A percentile compares a stretch with the other conserved stretches of the same genome.
Conservation (phyloP, 2,888 invertebrate genomes). For the Onthophagus sagittarius region DNA sequence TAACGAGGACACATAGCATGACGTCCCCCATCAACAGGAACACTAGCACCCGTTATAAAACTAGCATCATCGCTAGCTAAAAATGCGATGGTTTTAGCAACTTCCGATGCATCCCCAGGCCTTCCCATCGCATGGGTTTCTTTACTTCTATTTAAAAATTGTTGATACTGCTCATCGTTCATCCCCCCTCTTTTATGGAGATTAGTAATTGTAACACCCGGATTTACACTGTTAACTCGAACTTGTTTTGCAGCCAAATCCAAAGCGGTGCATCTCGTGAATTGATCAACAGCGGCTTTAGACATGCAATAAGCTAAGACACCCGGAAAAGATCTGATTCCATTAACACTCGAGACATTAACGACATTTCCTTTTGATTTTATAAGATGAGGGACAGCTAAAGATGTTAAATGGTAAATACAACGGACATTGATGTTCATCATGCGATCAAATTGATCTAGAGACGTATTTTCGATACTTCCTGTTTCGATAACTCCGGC, state of each 20-base stretch:
- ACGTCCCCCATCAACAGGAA: slow-evolving; percentile 93
- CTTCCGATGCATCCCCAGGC: slow-evolving; percentile 78
- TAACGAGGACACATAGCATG: slow-evolving; percentile 92
- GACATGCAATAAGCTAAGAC: slow-evolving; percentile 90
- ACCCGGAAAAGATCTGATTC: slow-evolving; percentile 84
- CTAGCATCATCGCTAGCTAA: slow-evolving; percentile 84
- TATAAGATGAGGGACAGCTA: slow-evolving; percentile 82
- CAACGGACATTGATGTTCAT: slow-evolving; percentile 88
- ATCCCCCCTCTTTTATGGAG: slow-evolving; percentile 85
- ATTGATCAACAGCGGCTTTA: slow-evolving; percentile 91
- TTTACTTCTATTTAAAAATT: slow-evolving; percentile 80
- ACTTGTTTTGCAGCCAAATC: slow-evolving; percentile 80
- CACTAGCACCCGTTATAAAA: slow-evolving; percentile 83
- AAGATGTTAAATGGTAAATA: slow-evolving; percentile 76
- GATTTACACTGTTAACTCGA: slow-evolving; percentile 88
- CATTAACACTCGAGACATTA: slow-evolving; percentile 93
- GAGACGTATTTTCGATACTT: slow-evolving; percentile 76
- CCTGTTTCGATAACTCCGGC: slow-evolving; percentile 84
- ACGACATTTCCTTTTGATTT: slow-evolving; percentile 86
- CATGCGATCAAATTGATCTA: slow-evolving; percentile 84
- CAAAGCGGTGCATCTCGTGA: slow-evolving; percentile 88
- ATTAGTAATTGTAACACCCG: slow-evolving; percentile 88
- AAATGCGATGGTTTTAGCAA: slow-evolving; percentile 87
- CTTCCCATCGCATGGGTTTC: slow-evolving; percentile 90
- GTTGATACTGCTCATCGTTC: slow-evolving; percentile 72